Evolutionary conservation across 2,888 invertebrate species (phyloP), one percentile per base, ranked within the genome.

Genomic region (Thera obeliscata): DNA sequence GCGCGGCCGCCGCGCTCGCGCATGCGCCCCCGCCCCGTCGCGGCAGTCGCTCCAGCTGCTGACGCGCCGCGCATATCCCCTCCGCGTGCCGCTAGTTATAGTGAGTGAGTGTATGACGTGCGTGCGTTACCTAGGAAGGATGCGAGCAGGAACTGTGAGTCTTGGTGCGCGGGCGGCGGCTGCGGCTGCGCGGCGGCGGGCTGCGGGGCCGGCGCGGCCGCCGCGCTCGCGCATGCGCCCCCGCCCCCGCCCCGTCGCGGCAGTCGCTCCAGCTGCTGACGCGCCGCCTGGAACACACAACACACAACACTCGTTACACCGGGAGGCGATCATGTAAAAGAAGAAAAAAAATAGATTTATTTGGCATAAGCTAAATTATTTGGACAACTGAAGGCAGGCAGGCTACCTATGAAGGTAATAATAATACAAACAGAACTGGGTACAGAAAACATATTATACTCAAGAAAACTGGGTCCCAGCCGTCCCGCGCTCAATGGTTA

Each of bases 1-100:
- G 88, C 86, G 95, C 90, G 86, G 94, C 90, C 80, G 95, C 94
- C 82, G 94, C 88, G 22, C 22, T 22, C 22, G 22, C 22, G 22
- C 22, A 22, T 84, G 94, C 22, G 22, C 22, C 22, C 22, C 22
- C 94, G 64, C 96, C 95, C 79, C 98, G 95, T 79, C 98, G 95
- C 78, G 98, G 98, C 87, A 98, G 94, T 73, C 98, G 95, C 91
- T 98, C 98, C 84, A 98, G 90, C 89, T 98, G 98, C 91, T 98
- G 98, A 76, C 98, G 96, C 73, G 97, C 96, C 82, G 96, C 97
- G 22, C 22, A 22, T 22, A 22, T 22, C 22, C 22, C 22, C 22
- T 22, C 22, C 22, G 22, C 22, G 22, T 22, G 22, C 22, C 22
- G 22, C 22, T 22, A 22, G 22, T 22, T 22, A 22, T 22, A 22